Evolutionary conservation across 92 coral and sea anemone species (phyloP).

Genomic region (Siderastrea radians): DNA sequence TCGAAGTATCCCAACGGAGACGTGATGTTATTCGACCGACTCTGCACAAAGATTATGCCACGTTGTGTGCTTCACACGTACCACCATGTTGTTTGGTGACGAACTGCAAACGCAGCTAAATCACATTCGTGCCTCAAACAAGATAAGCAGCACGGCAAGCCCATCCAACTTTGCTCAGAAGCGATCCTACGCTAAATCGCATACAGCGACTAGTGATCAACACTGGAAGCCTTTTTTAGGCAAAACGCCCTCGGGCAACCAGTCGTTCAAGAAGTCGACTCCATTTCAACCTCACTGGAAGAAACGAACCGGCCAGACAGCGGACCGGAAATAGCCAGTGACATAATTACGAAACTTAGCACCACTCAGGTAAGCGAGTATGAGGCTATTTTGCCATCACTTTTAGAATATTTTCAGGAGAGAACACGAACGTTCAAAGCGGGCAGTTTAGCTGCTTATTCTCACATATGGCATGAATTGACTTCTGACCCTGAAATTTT

Average conservation of each 20-base stretch:
- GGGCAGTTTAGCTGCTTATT: conserved; percentile 29
- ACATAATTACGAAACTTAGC: neutral
- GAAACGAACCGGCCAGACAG: neutral
- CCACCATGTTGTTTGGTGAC: neutral
- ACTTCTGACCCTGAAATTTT: conserved; percentile 56
- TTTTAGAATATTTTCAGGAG: conserved; percentile 11
- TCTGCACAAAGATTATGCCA: conserved; percentile 42
- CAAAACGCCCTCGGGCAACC: conserved; percentile 1
- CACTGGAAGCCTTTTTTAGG: conserved; percentile 8
- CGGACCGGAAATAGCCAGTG: conserved; percentile 20
- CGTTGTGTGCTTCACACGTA: too few species aligned
- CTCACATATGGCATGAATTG: conserved; percentile 30
- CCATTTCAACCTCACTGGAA: conserved; percentile 1
- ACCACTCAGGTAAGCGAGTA: conserved; percentile 16
- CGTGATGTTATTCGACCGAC: conserved; percentile 68
- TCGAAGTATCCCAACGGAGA: conserved; percentile 61
- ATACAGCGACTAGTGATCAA: neutral
- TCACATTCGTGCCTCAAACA: conserved; percentile 39
- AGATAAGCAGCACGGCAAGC: neutral
- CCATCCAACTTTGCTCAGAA: neutral
- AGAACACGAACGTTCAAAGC: conserved; percentile 14
- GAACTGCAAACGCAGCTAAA: conserved; percentile 29
- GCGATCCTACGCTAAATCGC: neutral
- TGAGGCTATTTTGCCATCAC: conserved; percentile 33
- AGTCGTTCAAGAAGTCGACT: conserved; percentile 10